These are phyloP conservation scores for Jacana jacana DNA, from an alignment of 2,113 vertebrate species.

Conservation along the genomic window DNA sequence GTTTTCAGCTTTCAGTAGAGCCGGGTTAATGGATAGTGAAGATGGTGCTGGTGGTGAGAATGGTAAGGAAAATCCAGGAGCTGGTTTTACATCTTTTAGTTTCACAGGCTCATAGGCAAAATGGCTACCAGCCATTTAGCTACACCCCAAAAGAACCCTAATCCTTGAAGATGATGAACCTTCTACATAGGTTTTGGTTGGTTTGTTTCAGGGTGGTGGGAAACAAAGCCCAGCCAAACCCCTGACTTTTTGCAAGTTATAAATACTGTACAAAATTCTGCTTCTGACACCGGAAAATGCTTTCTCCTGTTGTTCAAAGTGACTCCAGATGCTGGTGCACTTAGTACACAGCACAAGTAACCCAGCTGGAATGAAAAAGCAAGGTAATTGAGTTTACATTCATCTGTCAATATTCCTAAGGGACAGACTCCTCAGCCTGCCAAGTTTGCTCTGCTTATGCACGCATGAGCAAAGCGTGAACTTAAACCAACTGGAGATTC, in stretches of 20 bases:
- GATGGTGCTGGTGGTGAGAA: background rate
- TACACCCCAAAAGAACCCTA: background rate
- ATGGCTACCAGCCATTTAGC: background rate
- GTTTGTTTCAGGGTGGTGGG: background rate
- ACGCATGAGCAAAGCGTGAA: background rate
- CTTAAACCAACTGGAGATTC: background rate
- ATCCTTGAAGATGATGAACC: background rate
- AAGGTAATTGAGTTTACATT: conserved; percentile 35
- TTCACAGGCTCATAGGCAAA: background rate
- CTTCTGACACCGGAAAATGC: background rate
- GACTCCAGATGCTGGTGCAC: conserved; percentile 27
- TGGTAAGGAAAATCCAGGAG: conserved; percentile 4
- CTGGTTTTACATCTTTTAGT: background rate
- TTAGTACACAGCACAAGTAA: background rate
- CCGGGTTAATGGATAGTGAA: background rate
- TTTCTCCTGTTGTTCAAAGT: conserved; percentile 26
- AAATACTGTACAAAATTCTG: background rate
- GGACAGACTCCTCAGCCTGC: conserved; percentile 4
- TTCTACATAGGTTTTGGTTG: background rate
- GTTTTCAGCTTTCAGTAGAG: conserved; percentile 35
- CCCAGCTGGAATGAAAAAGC: background rate
- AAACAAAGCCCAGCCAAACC: background rate
- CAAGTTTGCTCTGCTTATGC: conserved; percentile 19
- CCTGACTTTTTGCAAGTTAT: background rate
- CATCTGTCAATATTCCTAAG: conserved; percentile 36